Base-by-base conservation (phyloP, 2,113 vertebrate genomes). In the Pogonocichla stellata region DNA sequence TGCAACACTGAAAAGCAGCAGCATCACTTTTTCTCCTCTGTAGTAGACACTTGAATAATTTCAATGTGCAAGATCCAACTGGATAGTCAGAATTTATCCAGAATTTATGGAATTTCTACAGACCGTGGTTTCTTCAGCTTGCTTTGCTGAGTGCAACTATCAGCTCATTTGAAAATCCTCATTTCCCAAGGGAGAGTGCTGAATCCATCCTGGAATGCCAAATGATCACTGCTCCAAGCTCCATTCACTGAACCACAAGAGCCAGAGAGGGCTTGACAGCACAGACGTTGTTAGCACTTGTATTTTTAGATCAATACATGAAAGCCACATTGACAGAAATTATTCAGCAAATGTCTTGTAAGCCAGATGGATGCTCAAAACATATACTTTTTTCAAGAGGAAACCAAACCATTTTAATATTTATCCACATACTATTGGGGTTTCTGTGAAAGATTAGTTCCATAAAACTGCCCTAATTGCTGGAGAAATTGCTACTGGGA, bases 271-370 rank as follows among this genome's bases (percentile, higher is more conserved):
- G 91, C 90, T 60, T 18, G 71, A 96, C 75, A 91, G 94, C 47
- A 93, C 74, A 90, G 93, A 89, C 1, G 50, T 34, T 92, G 91
- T 80, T 95, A 94, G 93, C 93, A 72, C 70, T 96, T 93, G 77
- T 92, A 96, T 93, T 95, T 87, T 94, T 96, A 95, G 91, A 90
- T 91, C 84, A 88, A 96, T 74, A 95, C 64, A 84, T 66, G 96
- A 95, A 97, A 96, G 96, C 69, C 92, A 94, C 85, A 80, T 48
- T 79, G 90, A 96, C 95, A 97, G 89, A 93, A 97, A 97, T 97
- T 95, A 97, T 77, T 91, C 96, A 92, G 79, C 50, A 77, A 91
- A 93, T 24, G 91, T 73, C 94, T 95, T 80, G 54, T 71, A 91
- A 90, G 78, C 83, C 97, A 98, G 95, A 96, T 93, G 94, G 86